phyloP scores from a whole-genome alignment of 2,113 vertebrate species.

The Pseudorasbora parva region DNA sequence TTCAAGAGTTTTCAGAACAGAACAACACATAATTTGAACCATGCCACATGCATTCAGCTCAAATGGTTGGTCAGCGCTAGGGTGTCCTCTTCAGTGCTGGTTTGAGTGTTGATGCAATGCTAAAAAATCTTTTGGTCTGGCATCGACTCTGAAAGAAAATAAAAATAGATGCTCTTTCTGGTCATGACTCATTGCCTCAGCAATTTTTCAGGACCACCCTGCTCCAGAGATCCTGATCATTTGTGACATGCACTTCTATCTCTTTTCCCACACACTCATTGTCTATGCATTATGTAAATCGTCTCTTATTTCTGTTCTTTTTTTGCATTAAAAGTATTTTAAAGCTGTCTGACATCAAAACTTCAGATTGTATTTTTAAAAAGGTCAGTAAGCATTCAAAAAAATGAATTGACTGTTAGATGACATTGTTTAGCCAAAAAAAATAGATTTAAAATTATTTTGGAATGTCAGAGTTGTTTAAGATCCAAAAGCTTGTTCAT shows the following conservation, averaged over 20 bases:
- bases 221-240: slow-evolving; percentile 25
- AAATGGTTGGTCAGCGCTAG: not conserved
- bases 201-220: slow-evolving; percentile 6
- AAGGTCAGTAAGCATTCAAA: not conserved
- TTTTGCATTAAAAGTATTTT: not conserved
- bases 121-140: not conserved
- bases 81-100: not conserved
- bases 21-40: not conserved
- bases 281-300: not conserved
- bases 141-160: slow-evolving; percentile 19
- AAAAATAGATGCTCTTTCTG: slow-evolving; percentile 46
- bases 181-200: slow-evolving; percentile 34
- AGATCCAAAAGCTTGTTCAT: not conserved
- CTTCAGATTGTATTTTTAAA: not conserved
- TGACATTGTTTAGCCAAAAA: not conserved
- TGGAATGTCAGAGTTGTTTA: not conserved
- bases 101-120: not conserved
- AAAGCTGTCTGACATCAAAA: not conserved
- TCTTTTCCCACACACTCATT: not conserved
- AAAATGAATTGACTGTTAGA: not conserved
- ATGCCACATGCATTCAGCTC: not conserved
- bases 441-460: not conserved
- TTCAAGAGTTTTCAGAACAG: not conserved
- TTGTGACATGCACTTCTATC: not conserved
- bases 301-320: not conserved